Evolutionary conservation across 1,140 invertebrate genomes (phyloP).

Genomic region (Teleopsis dalmanni): DNA sequence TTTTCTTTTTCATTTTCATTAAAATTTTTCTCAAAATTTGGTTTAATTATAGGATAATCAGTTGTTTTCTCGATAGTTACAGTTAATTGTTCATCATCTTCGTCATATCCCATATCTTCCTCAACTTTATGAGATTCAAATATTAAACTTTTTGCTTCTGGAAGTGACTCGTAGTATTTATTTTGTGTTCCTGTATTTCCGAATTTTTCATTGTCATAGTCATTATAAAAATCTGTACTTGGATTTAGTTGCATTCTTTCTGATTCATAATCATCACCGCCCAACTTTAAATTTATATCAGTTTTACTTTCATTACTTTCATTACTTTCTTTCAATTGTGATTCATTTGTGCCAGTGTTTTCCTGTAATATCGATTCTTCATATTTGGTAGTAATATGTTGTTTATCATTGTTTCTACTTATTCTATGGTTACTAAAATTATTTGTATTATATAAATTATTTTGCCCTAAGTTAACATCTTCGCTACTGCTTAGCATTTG

Average conservation of each 20-base stretch:
- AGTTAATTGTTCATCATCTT: conserved; percentile 37
- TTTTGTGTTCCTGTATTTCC: not conserved
- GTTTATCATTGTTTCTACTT: conserved; percentile 7
- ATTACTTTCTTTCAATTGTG: conserved; percentile 3
- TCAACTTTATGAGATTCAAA: conserved; percentile 21
- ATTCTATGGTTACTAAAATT: conserved; percentile 10
- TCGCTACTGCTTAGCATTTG: conserved; percentile 41
- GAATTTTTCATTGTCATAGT: conserved; percentile 22
- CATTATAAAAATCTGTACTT: conserved; percentile 29
- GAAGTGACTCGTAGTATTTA: conserved; percentile 21
- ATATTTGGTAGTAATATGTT: conserved; percentile 10
- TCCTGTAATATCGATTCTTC: conserved; percentile 16
- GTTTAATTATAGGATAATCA: too few species aligned
- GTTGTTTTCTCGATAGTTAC: conserved; percentile 22
- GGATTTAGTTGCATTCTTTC: conserved; percentile 38
- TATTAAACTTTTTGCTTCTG: conserved; percentile 22
- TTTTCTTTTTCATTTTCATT: conserved; percentile 12
- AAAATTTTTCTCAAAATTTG: conserved; percentile 17
- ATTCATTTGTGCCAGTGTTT: conserved; percentile 6
- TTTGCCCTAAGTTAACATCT: conserved; percentile 39
- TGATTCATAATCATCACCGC: conserved; percentile 11
- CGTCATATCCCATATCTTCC: conserved; percentile 41
- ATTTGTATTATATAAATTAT: conserved; percentile 10
- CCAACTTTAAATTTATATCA: too few species aligned
- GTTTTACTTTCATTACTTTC: conserved; percentile 3